phyloP scores from a whole-genome alignment of 2,797 vertebrate species.

The Euphonia xanthogaster region DNA sequence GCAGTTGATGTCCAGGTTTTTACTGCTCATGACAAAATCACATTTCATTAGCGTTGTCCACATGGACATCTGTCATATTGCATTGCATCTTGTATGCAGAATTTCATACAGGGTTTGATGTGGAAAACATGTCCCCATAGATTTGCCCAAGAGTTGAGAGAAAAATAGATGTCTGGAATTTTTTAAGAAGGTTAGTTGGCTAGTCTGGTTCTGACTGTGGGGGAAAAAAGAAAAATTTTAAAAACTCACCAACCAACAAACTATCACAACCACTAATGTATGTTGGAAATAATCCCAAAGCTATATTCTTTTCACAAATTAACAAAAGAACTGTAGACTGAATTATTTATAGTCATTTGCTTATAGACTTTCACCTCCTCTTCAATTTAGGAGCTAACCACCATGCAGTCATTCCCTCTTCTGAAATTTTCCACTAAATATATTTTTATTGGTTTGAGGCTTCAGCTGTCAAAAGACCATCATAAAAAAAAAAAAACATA shows the following conservation, averaged over 20 bases:
- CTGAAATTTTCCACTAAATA: neutral
- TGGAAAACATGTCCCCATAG: neutral
- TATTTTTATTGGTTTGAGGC: neutral
- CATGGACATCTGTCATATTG: neutral
- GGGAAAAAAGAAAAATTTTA: neutral
- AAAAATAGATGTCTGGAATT: neutral
- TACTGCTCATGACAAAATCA: conserved; percentile 10
- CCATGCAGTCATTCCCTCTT: neutral
- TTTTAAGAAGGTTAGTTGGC: neutral
- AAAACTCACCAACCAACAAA: neutral
- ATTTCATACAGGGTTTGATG: neutral
- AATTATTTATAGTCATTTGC: neutral
- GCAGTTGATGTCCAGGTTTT: neutral
- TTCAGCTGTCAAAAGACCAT: neutral
- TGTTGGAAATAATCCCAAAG: neutral
- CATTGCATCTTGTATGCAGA: neutral
- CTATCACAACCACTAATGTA: neutral
- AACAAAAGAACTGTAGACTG: neutral
- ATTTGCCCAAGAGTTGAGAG: neutral
- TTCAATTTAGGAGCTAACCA: neutral
- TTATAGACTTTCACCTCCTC: neutral
- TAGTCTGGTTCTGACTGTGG: neutral
- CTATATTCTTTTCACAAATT: neutral
- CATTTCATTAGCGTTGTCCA: neutral
- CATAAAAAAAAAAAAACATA: neutral